phyloP scores from a whole-genome alignment of 1,140 invertebrate genomes.

The Drosophila virilis region DNA sequence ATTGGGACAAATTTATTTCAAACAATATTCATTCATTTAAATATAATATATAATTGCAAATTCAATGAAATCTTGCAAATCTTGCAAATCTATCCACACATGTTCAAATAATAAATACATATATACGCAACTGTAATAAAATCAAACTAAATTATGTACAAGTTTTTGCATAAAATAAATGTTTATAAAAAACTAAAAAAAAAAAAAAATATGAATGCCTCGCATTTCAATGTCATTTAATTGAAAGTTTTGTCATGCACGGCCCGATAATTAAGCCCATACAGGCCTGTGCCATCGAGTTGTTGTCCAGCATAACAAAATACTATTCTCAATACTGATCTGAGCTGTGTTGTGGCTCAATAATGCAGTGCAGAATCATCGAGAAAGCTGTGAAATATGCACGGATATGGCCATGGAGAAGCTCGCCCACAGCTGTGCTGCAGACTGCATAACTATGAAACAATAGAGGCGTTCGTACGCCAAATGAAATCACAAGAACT shows the following conservation, averaged over 20 bases:
- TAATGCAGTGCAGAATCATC: too few species aligned
- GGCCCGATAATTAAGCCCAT: too few species aligned
- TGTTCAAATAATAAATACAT: slow-evolving; percentile 47
- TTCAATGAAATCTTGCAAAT: slow-evolving; percentile 27
- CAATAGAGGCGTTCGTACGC: background rate
- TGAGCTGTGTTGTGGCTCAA: too few species aligned
- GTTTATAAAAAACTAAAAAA: slow-evolving; percentile 65
- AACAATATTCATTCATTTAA: slow-evolving; percentile 49
- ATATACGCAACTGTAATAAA: slow-evolving; percentile 51
- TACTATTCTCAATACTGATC: too few species aligned
- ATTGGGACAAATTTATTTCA: slow-evolving; percentile 35
- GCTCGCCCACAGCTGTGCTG: too few species aligned
- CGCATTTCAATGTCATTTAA: too few species aligned
- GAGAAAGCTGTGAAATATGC: too few species aligned
- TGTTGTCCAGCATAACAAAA: too few species aligned
- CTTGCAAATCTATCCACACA: slow-evolving; percentile 37
- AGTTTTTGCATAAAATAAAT: slow-evolving; percentile 79
- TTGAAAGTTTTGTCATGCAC: too few species aligned
- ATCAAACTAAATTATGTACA: slow-evolving; percentile 61
- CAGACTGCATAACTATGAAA: too few species aligned
- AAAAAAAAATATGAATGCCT: background rate
- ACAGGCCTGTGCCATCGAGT: too few species aligned
- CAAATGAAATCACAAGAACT: background rate
- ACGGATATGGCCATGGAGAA: too few species aligned
- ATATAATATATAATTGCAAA: slow-evolving; percentile 14